Conservation (phyloP, 2,113 vertebrate genomes). For the Hippocampus comes region DNA sequence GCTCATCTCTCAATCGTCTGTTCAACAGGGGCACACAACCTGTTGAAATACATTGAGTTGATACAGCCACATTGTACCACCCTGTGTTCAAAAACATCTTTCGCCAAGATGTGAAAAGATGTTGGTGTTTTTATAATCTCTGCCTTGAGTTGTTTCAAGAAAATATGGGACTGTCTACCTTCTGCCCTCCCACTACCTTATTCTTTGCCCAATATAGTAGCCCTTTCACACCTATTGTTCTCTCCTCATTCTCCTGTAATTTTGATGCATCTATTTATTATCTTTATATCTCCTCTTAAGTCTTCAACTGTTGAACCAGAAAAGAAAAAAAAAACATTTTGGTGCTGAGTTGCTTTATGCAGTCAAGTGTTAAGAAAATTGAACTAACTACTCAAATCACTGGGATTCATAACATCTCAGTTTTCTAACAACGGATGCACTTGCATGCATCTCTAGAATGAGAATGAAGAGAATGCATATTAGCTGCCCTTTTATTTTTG, state of each 20-base stretch:
- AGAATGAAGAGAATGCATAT: constrained; percentile 32
- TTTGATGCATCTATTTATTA: constrained; percentile 24
- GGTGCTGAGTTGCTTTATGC: constrained; percentile 13
- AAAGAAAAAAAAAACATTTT: constrained; percentile 13
- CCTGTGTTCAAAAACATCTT: constrained; percentile 66
- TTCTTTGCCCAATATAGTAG: constrained; percentile 25
- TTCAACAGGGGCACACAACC: constrained; percentile 44
- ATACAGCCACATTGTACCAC: constrained; percentile 36
- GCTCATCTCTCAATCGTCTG: constrained; percentile 48
- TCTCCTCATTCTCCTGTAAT: constrained; percentile 25
- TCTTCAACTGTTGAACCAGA: not conserved
- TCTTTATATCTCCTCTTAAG: constrained; percentile 24
- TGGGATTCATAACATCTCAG: not conserved
- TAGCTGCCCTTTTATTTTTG: constrained; percentile 18
- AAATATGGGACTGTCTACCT: constrained; percentile 33
- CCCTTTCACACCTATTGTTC: constrained; percentile 31
- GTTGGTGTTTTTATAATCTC: constrained; percentile 80
- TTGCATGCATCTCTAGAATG: constrained; percentile 49
- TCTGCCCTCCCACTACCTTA: constrained; percentile 34
- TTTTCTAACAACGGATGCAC: not conserved
- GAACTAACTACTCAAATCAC: not conserved
- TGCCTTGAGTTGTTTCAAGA: constrained; percentile 67
- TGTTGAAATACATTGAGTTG: constrained; percentile 47
- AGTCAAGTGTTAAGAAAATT: not conserved
- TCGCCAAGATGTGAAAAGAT: constrained; percentile 66